These are phyloP conservation scores for Hololepta plana DNA, from an alignment of 2,888 invertebrate genomes.

Conservation along the genomic window DNA sequence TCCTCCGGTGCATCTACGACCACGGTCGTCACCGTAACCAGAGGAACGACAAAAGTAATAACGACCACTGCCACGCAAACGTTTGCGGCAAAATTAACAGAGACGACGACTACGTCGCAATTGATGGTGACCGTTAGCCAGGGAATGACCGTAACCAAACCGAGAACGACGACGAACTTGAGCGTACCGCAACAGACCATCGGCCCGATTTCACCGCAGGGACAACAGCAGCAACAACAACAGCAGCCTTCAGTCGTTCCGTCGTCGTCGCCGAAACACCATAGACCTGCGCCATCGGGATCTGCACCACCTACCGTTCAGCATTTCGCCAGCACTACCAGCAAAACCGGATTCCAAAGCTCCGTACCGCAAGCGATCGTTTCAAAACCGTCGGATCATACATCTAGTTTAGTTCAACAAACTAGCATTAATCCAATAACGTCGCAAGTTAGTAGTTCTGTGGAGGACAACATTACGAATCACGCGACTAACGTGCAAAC, in stretches of 20 bases:
- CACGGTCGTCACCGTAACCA: slow-evolving; percentile 17
- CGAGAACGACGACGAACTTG: slow-evolving; percentile 10
- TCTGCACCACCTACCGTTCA: slow-evolving; percentile 26
- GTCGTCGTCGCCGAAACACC: slow-evolving; percentile 21
- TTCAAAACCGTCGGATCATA: too few species aligned
- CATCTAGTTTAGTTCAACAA: too few species aligned
- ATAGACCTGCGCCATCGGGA: slow-evolving; percentile 23
- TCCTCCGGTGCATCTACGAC: slow-evolving; percentile 29
- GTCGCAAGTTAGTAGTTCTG: too few species aligned
- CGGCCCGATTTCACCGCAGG: slow-evolving; percentile 20
- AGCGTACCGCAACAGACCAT: slow-evolving; percentile 12
- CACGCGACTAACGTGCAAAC: slow-evolving; percentile 20
- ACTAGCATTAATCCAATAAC: too few species aligned
- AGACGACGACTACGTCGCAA: slow-evolving; percentile 25
- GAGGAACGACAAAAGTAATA: slow-evolving; percentile 13
- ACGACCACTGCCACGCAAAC: slow-evolving; percentile 37
- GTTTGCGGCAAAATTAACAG: slow-evolving; percentile 55
- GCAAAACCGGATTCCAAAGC: too few species aligned
- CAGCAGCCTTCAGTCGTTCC: slow-evolving; percentile 11
- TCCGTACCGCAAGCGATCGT: too few species aligned
- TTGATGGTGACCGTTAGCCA: slow-evolving; percentile 12
- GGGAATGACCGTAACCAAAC: slow-evolving; percentile 8
- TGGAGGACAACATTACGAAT: slow-evolving; percentile 16
- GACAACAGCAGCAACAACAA: slow-evolving; percentile 5
- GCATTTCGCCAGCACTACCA: too few species aligned